Base-by-base conservation (phyloP, 1,140 invertebrate species). In the roundworm (Caenorhabditis elegans) region DNA sequence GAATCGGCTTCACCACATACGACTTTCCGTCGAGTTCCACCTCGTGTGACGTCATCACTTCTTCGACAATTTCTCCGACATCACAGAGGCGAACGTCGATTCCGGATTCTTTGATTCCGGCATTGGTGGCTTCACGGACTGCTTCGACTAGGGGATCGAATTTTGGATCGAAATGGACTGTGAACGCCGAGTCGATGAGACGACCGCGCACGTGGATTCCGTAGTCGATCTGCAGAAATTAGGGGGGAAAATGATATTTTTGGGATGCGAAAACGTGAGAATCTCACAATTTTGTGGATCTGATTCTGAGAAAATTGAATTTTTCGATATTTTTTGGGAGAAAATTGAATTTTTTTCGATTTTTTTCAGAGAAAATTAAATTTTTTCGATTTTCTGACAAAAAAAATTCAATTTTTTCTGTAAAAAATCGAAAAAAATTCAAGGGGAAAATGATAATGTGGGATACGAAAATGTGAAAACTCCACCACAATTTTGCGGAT, bases 101-200 rank as follows among this genome's bases (percentile, higher is more conserved):
- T 65, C 98, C 97, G 22, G 95, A 94, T 85, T 92, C 92, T 89
- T 93, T 94, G 81, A 99, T 98, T 36, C 97, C 97, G 1, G 97
- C 97, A 90, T 99, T 97, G 5, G 97, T 99, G 1, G 97, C 96
- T 90, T 98, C 97, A 28, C 95, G 93, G 0, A 99, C 98, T 48
- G 97, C 97, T 90, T 98, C 94, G 81, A 98, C 92, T 24, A 99
- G 90, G 83, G 94, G 95, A 90, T 99, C 96, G 91, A 97, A 99
- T 88, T 96, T 97, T 5, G 94, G 93, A 92, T 99, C 97, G 89
- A 98, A 99, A 26, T 96, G 93, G 80, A 98, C 90, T 5, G 98
- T 99, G 91, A 98, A 99, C 22, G 98, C 98, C 92, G 97, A 99
- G 90, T 99, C 97, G 83, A 99, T 98, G 79, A 99, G 98, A 53